phyloP scores from a whole-genome alignment of 2,113 vertebrate genomes.

The Proterorhinus semilunaris region DNA sequence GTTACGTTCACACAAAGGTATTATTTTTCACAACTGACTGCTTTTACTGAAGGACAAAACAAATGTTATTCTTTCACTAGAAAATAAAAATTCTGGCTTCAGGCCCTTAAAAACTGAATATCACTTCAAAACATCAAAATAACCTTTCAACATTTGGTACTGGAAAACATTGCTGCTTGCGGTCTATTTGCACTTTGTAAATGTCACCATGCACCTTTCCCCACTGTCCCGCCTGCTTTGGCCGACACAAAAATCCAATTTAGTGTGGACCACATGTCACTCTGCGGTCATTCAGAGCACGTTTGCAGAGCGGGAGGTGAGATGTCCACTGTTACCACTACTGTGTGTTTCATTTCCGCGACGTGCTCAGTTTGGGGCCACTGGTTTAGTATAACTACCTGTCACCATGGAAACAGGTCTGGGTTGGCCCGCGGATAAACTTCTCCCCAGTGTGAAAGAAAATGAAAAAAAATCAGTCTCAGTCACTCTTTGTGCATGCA shows the following conservation, averaged over 20 bases:
- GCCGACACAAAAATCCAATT: constrained; percentile 1
- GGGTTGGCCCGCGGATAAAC: constrained; percentile 5
- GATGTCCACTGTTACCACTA: not conserved
- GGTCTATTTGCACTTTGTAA: not conserved
- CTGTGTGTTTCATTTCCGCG: not conserved
- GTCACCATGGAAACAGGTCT: constrained; percentile 10
- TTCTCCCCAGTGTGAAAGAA: constrained; percentile 5
- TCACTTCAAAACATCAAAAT: not conserved
- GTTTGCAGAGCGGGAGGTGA: not conserved
- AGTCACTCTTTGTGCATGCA: constrained; percentile 1
- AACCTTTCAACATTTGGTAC: not conserved
- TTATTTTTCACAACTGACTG: too few species aligned
- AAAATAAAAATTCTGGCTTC: too few species aligned
- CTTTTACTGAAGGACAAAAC: too few species aligned
- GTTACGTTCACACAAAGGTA: too few species aligned
- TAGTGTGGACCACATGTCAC: not conserved
- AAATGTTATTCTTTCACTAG: too few species aligned
- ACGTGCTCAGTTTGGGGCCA: not conserved
- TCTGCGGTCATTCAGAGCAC: not conserved
- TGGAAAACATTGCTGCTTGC: not conserved
- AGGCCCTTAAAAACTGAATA: not conserved
- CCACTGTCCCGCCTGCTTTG: not conserved
- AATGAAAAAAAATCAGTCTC: constrained; percentile 8
- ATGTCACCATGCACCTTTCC: constrained; percentile 3
- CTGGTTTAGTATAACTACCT: constrained; percentile 12